Conservation (phyloP, 1,140 invertebrate genomes). For the Marisa cornuarietis region DNA sequence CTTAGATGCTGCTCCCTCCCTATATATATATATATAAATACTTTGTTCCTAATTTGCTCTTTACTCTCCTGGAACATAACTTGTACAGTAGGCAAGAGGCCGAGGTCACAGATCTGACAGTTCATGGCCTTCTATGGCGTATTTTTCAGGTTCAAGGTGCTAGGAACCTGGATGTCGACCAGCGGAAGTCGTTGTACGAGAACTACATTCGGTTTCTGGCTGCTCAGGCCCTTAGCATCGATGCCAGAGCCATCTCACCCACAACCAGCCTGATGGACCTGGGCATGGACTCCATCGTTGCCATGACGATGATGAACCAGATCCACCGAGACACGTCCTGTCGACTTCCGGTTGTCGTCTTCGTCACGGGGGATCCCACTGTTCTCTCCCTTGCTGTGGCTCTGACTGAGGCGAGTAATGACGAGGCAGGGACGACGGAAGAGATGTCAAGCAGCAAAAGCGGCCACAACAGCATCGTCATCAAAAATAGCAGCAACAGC, state of each 20-base stretch:
- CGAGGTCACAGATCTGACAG: not conserved
- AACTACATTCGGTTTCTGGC: conserved; percentile 13
- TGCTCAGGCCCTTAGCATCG: conserved; percentile 14
- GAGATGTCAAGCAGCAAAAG: not conserved
- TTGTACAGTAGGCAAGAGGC: no score
- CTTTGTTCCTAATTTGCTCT: no score
- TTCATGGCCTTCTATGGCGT: not conserved
- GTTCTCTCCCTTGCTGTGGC: conserved; percentile 12
- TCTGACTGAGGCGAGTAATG: conserved; percentile 14
- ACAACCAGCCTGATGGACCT: conserved; percentile 21
- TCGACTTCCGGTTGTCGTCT: conserved; percentile 16
- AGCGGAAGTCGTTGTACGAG: conserved; percentile 13
- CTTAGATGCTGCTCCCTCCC: no score
- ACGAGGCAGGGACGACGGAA: not conserved
- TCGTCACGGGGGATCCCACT: conserved; percentile 19
- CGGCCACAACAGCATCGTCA: not conserved
- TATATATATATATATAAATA: no score
- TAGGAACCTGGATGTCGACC: not conserved
- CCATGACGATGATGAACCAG: conserved; percentile 35
- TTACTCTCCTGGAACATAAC: no score
- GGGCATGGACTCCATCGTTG: conserved; percentile 36
- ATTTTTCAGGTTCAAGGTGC: not conserved
- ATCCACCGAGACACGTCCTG: conserved; percentile 25
- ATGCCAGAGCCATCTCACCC: conserved; percentile 6
- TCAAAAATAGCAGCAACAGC: not conserved